A percentile compares a stretch with the other conserved stretches of the same genome.
Conservation (phyloP, 2,888 invertebrate species). For the Balanococcus diminutus region DNA sequence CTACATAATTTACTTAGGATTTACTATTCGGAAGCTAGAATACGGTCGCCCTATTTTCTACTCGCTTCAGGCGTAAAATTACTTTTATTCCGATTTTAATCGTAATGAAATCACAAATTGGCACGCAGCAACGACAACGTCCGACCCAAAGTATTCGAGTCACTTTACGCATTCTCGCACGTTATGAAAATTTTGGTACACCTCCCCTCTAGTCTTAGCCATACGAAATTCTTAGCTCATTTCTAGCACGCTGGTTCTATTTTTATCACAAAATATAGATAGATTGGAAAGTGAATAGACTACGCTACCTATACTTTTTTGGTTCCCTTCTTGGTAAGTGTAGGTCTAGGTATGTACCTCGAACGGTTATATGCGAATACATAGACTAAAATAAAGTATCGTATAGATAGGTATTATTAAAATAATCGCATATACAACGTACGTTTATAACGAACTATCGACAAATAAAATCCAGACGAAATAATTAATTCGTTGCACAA, state of each 20-base stretch:
- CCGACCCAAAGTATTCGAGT: not conserved
- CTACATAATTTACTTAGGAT: too few species aligned
- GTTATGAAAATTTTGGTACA: not conserved
- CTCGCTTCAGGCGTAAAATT: not conserved
- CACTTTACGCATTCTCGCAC: not conserved
- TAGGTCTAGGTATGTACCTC: too few species aligned
- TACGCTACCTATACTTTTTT: too few species aligned
- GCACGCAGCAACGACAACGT: not conserved
- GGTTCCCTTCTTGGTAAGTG: too few species aligned
- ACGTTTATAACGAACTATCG: not conserved
- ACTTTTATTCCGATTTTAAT: not conserved
- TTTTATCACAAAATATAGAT: not conserved
- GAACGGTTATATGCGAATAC: too few species aligned
- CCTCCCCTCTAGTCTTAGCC: not conserved
- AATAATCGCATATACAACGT: not conserved
- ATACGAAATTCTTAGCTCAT: not conserved
- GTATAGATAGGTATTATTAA: too few species aligned
- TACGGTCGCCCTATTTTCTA: not conserved
- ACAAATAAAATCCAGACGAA: slow-evolving; percentile 11
- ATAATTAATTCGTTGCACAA: not conserved
- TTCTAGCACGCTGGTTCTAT: not conserved
- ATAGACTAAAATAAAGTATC: too few species aligned
- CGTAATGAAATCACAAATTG: not conserved
- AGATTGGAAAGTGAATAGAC: too few species aligned
- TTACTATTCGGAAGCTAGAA: too few species aligned